These are phyloP conservation scores for Vanacampus margaritifer DNA, from an alignment of 2,113 vertebrate species.

Conservation along the genomic window DNA sequence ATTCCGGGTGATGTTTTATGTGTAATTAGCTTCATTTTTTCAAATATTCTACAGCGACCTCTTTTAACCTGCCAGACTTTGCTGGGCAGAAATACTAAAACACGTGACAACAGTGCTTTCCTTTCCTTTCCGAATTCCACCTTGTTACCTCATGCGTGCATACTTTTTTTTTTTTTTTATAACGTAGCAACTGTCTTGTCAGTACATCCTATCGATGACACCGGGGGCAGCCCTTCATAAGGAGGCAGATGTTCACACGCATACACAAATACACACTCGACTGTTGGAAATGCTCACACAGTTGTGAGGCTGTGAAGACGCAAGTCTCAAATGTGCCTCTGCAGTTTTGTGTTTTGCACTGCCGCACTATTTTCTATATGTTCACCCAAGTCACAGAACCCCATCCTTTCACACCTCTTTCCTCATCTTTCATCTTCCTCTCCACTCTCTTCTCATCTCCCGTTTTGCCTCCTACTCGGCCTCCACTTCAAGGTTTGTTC, in stretches of 20 bases:
- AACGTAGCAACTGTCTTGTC: constrained; percentile 11
- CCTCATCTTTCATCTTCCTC: constrained; percentile 35
- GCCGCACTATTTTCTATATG: constrained; percentile 42
- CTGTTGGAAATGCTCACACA: constrained; percentile 27
- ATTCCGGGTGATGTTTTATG: neutral
- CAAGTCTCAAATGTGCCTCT: constrained; percentile 52
- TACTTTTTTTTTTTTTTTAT: neutral
- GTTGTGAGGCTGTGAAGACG: constrained; percentile 49
- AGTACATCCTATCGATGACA: constrained; percentile 25
- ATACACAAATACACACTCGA: constrained; percentile 5
- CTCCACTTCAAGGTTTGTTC: constrained; percentile 26
- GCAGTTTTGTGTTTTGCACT: constrained; percentile 50
- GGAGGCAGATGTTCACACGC: constrained; percentile 24
- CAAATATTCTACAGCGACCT: neutral
- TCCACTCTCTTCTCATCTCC: constrained; percentile 26
- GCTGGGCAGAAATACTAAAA: neutral
- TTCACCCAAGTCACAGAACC: constrained; percentile 34
- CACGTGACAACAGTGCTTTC: neutral
- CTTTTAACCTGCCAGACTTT: constrained; percentile 16
- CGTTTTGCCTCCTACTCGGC: constrained; percentile 40
- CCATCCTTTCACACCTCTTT: constrained; percentile 39
- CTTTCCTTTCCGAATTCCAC: no score
- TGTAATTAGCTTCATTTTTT: neutral
- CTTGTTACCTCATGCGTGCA: neutral
- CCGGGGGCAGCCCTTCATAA: constrained; percentile 36